Percentiles rank a stretch among this genome's conserved stretches.
phyloP scores from a whole-genome alignment of 2,113 vertebrate genomes.

The Hydrochoerus hydrochaeris region DNA sequence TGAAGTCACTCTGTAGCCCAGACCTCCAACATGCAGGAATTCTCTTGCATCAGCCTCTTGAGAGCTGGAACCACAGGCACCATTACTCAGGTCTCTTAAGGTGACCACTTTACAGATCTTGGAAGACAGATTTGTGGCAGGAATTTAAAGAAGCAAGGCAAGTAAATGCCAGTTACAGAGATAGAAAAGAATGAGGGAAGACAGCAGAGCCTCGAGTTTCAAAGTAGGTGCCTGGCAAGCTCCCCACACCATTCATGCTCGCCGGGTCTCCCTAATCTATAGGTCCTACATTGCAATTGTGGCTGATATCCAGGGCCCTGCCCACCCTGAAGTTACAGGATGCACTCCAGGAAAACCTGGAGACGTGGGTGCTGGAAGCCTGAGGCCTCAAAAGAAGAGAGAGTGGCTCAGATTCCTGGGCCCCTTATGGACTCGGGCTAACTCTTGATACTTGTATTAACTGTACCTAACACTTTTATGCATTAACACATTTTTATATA shows the following conservation, averaged over 20 bases:
- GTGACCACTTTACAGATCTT: neutral
- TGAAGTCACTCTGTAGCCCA: too few relatives aligned
- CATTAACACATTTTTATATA: neutral
- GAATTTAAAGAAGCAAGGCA: neutral
- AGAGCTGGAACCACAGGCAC: too few relatives aligned
- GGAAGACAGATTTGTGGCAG: neutral
- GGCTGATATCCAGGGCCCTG: neutral
- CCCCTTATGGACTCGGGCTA: neutral
- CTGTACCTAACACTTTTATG: neutral
- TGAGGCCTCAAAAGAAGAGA: neutral
- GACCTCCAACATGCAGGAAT: too few relatives aligned
- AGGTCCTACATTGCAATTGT: neutral
- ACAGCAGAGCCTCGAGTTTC: neutral
- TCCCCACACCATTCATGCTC: neutral
- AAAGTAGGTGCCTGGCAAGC: neutral
- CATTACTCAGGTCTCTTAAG: too few relatives aligned
- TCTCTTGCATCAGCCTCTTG: too few relatives aligned
- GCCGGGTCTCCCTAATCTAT: neutral
- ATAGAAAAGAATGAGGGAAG: neutral
- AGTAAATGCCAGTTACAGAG: neutral
- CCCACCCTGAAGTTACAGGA: neutral
- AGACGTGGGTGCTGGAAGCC: neutral
- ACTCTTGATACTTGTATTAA: neutral
- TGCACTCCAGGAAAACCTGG: neutral
- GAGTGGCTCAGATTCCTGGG: neutral